phyloP scores from a whole-genome alignment of 2,113 vertebrate species.

The Lophotis ruficrista region DNA sequence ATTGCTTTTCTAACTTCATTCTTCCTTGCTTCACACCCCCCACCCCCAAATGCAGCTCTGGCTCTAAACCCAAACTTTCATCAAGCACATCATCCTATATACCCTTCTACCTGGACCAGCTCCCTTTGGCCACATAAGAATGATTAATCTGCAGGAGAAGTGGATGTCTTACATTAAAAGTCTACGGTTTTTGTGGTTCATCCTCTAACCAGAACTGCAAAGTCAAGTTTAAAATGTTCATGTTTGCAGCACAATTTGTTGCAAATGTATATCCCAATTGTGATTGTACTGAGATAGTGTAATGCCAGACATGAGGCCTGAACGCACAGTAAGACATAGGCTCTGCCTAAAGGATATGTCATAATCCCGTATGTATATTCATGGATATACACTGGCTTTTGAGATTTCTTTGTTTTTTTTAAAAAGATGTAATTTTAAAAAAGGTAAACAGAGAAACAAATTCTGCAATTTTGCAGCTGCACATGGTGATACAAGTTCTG shows the following conservation, averaged over 20 bases:
- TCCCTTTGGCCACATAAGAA: not conserved
- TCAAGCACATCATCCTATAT: not conserved
- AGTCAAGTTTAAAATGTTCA: not conserved
- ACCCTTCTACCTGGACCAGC: not conserved
- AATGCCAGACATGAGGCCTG: not conserved
- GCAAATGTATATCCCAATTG: fast-evolving
- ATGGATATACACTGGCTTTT: not conserved
- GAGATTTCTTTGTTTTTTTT: not conserved
- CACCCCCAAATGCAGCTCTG: not conserved
- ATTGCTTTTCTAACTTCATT: not conserved
- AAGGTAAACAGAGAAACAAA: not conserved
- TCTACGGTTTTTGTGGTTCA: not conserved
- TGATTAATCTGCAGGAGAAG: not conserved
- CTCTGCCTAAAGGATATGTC: not conserved
- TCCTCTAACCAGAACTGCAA: not conserved
- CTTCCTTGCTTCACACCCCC: not conserved
- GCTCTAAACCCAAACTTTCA: not conserved
- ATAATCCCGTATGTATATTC: not conserved
- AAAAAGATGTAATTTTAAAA: not conserved
- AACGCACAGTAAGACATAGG: not conserved
- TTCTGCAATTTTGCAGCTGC: not conserved
- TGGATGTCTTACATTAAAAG: not conserved
- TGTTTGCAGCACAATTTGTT: not conserved
- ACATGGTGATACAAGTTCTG: not conserved
- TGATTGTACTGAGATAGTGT: not conserved